Percentiles rank a stretch among this genome's conserved stretches.
These are phyloP conservation scores for Hydrotaea cyrtoneurina DNA, from an alignment of 2,888 invertebrate species.

Conservation along the genomic window DNA sequence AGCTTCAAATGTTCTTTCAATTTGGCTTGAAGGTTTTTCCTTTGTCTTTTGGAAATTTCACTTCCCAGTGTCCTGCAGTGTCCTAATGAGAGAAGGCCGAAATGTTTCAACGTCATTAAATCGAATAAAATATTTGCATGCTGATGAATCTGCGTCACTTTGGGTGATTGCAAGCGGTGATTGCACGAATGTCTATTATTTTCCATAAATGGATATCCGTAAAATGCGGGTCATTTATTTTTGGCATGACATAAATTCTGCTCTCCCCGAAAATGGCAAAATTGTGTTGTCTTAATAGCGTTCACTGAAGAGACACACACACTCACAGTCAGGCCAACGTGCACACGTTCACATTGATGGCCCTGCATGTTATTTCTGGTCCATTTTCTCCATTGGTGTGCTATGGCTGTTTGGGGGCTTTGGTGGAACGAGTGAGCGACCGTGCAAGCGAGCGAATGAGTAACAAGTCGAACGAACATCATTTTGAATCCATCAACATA, in stretches of 20 bases:
- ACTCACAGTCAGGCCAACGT: not conserved
- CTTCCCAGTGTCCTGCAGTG: not conserved
- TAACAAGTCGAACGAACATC: conserved; percentile 53
- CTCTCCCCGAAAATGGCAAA: not conserved
- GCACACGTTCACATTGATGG: not conserved
- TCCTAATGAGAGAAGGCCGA: conserved; percentile 18
- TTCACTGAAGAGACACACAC: conserved; percentile 3
- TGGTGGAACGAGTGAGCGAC: not conserved
- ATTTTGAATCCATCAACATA: conserved; percentile 55
- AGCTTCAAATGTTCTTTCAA: not conserved
- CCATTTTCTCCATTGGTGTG: conserved; percentile 20
- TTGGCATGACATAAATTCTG: not conserved
- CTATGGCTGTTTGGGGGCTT: conserved; percentile 46
- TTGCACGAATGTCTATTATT: not conserved
- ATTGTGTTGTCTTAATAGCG: conserved; percentile 29
- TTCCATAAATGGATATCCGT: conserved; percentile 24
- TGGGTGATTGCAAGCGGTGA: not conserved
- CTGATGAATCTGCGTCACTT: not conserved
- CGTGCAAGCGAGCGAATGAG: not conserved
- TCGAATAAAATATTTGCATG: conserved; percentile 27
- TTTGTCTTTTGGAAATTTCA: conserved; percentile 11
- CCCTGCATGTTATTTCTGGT: not conserved
- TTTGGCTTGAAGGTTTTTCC: conserved; percentile 8
- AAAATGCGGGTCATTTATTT: conserved; percentile 22
- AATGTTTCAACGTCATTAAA: conserved; percentile 14